Conservation (phyloP, 2,888 invertebrate species). For the Cheilosia urbana region DNA sequence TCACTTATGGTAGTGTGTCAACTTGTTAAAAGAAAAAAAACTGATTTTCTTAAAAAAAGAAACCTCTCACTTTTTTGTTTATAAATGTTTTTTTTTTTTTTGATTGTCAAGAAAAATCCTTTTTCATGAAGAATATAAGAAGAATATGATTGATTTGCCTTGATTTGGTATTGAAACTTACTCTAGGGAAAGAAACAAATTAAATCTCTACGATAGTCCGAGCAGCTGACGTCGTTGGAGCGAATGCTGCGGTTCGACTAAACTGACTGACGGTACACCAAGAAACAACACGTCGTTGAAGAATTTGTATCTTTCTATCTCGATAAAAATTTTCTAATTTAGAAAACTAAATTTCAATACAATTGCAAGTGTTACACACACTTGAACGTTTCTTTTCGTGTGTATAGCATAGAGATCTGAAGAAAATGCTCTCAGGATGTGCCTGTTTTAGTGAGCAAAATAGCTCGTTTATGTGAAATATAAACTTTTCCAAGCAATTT, state of each 20-base stretch:
- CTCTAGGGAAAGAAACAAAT: constrained; percentile 84
- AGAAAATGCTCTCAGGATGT: constrained; percentile 21
- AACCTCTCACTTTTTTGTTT: constrained; percentile 35
- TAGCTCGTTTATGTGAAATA: constrained; percentile 77
- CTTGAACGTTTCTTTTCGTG: not conserved
- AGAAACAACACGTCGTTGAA: constrained; percentile 83
- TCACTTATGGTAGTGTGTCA: constrained; percentile 37
- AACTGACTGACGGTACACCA: constrained; percentile 84
- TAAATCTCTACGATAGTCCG: constrained; percentile 84
- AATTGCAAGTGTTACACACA: constrained; percentile 41
- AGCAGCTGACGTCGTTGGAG: constrained; percentile 84
- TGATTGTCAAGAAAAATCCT: constrained; percentile 7
- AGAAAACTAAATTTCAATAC: constrained; percentile 71
- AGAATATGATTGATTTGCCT: constrained; percentile 66
- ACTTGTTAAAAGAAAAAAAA: constrained; percentile 7
- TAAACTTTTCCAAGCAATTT: constrained; percentile 75
- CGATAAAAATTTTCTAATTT: constrained; percentile 80
- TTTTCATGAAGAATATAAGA: constrained; percentile 33
- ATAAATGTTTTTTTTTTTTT: too few relatives aligned
- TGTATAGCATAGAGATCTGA: not conserved
- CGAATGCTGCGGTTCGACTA: constrained; percentile 85
- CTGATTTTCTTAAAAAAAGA: constrained; percentile 3
- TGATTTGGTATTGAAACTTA: constrained; percentile 81
- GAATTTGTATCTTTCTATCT: constrained; percentile 79
- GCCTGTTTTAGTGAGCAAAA: constrained; percentile 70